These are phyloP conservation scores for Thunnus albacares DNA, from an alignment of 2,797 vertebrate genomes.

Conservation along the genomic window DNA sequence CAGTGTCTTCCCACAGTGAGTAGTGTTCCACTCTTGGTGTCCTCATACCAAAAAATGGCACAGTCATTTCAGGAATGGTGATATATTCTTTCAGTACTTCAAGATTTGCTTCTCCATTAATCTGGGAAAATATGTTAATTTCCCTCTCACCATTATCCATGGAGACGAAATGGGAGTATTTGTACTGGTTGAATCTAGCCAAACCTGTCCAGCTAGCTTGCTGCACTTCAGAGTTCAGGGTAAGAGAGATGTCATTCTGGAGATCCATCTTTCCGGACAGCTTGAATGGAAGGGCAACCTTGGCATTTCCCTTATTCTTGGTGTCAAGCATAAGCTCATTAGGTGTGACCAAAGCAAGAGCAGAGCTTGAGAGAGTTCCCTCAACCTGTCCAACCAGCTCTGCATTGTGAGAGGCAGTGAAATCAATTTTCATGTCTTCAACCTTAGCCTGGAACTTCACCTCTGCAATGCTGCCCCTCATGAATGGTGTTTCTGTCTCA, in stretches of 20 bases:
- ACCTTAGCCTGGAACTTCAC: constrained; percentile 84
- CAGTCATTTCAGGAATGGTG: constrained; percentile 87
- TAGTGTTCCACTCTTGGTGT: constrained; percentile 83
- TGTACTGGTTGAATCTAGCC: constrained; percentile 94
- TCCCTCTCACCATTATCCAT: constrained; percentile 87
- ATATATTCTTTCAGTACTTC: constrained; percentile 89
- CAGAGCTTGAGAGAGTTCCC: constrained; percentile 88
- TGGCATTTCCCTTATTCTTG: constrained; percentile 91
- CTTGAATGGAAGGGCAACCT: constrained; percentile 89
- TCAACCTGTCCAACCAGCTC: constrained; percentile 85
- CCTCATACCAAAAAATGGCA: constrained; percentile 84
- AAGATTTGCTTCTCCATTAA: constrained; percentile 92
- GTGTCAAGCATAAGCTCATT: constrained; percentile 85
- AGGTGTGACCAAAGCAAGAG: constrained; percentile 84
- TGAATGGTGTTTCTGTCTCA: constrained; percentile 87
- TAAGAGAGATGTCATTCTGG: constrained; percentile 89
- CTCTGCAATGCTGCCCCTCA: constrained; percentile 86
- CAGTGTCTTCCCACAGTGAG: constrained; percentile 91
- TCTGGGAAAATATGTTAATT: constrained; percentile 81
- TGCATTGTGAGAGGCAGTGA: constrained; percentile 87
- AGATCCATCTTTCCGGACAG: constrained; percentile 91
- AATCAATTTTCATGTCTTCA: constrained; percentile 86
- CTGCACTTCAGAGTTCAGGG: constrained; percentile 87
- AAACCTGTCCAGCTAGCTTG: constrained; percentile 88
- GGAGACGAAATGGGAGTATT: constrained; percentile 89